Base-by-base conservation (phyloP, 2,113 vertebrate genomes). In the Strix uralensis region DNA sequence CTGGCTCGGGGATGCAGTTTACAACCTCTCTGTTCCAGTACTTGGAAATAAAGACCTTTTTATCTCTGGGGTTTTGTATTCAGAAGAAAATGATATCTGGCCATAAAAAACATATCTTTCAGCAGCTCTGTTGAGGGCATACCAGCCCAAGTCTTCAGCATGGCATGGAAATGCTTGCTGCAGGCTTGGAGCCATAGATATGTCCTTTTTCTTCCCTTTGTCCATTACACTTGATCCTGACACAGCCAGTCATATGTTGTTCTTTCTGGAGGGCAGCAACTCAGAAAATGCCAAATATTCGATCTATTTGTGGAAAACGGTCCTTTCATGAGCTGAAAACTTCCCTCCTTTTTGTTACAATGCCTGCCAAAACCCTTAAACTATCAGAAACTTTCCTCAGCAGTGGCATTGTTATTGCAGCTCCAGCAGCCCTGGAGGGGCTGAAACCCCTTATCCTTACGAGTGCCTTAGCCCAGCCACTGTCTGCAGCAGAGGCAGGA, bases 41-140 rank as follows among this genome's bases (percentile, higher is more conserved):
- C 42, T 57, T 67, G 52, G 42, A 79, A 91, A 89, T 81, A 88
- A 83, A 94, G 49, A 18, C 57, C 36, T 61, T 94, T 91, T 95
- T 21, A 91, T 49, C 77, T 87, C 36, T 59, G 40, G 4, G 13
- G 26, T 87, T 96, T 95, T 22, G 4, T 13, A 52, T 42, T 54
- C 73, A 65, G 61, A 59, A 69, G 59, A 84, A 94, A 73, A 71
- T 46, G 4, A 21, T 88, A 46, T 67, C 51, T 23, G 19, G 77
- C 57, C 34, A 52, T 65, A 34, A 92, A 69, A 88, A 63, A 2
- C n/a, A 5, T 7, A 3, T 85, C 57, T 88, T 71, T 70, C 13
- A 25, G 36, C 67, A 52, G 61, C 38, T 89, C 32, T 65, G 59
- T 77, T 65, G 88, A 86, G 61, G 49, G 34, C 70, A 46, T 18